phyloP scores from a whole-genome alignment of 2,113 vertebrate genomes.

The Serilophus lunatus region DNA sequence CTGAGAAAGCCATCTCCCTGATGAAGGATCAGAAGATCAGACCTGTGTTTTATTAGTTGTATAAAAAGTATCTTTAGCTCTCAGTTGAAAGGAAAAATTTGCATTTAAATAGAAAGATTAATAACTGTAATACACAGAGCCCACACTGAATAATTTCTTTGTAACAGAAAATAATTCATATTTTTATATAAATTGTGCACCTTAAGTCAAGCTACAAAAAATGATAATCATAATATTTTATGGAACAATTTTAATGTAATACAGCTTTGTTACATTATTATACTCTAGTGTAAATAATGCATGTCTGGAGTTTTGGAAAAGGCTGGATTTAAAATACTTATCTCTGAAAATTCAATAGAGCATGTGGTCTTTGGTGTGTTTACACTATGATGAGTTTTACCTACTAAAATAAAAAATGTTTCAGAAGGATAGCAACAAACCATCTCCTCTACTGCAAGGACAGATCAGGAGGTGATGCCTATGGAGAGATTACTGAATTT shows the following conservation, averaged over 20 bases:
- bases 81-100: slow-evolving; percentile 75
- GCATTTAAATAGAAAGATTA: slow-evolving; percentile 83
- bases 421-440: background rate
- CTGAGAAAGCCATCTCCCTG: slow-evolving; percentile 43
- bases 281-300: slow-evolving; percentile 50
- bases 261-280: slow-evolving; percentile 46
- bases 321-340: slow-evolving; percentile 31
- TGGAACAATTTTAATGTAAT: slow-evolving; percentile 61
- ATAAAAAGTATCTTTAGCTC: slow-evolving; percentile 68
- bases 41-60: slow-evolving; percentile 72
- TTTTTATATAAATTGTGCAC: slow-evolving; percentile 68
- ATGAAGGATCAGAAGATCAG: slow-evolving; percentile 69
- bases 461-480: background rate
- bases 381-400: background rate
- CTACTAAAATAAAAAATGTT: background rate
- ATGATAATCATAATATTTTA: slow-evolving; percentile 69
- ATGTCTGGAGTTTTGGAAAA: slow-evolving; percentile 5
- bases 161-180: slow-evolving; percentile 73
- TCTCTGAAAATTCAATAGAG: slow-evolving; percentile 2
- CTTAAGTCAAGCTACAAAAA: slow-evolving; percentile 62
- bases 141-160: slow-evolving; percentile 71
- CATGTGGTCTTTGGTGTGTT: background rate
- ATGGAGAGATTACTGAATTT: background rate
- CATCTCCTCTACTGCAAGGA: background rate
- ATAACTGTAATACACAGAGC: slow-evolving; percentile 71